These are phyloP conservation scores for Planococcus citri DNA, from an alignment of 1,140 invertebrate genomes.

Conservation along the genomic window DNA sequence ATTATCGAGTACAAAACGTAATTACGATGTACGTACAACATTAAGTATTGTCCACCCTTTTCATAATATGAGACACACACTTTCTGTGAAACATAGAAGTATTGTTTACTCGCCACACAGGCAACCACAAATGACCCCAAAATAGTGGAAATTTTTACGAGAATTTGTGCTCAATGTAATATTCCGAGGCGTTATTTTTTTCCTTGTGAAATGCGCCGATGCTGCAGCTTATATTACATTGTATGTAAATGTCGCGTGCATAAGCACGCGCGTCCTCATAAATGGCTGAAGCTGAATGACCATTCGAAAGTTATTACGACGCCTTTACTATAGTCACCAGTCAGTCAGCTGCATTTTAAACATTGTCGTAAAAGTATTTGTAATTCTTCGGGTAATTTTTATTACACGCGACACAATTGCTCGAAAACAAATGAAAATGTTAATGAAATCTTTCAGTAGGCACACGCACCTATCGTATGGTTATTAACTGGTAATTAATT, in stretches of 20 bases:
- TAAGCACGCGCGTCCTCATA: not conserved
- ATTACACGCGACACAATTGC: not conserved
- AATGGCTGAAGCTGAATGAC: too few relatives aligned
- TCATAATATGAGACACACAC: too few relatives aligned
- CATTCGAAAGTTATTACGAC: not conserved
- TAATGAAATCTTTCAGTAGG: not conserved
- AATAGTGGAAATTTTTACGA: not conserved
- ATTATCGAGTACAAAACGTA: too few relatives aligned
- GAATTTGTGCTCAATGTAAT: not conserved
- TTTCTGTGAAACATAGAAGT: too few relatives aligned
- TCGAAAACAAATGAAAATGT: not conserved
- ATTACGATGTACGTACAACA: too few relatives aligned
- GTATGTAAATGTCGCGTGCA: not conserved
- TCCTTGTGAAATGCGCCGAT: not conserved
- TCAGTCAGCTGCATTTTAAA: too few relatives aligned
- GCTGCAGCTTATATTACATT: too few relatives aligned
- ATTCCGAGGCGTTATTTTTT: too few relatives aligned
- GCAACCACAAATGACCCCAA: not conserved
- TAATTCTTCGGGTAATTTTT: not conserved
- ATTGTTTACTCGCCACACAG: too few relatives aligned
- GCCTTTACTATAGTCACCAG: not conserved
- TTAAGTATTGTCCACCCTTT: too few relatives aligned
- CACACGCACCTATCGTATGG: too few relatives aligned
- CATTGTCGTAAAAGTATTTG: not conserved
- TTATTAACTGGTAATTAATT: not conserved